These are phyloP conservation scores for Athripsodes cinereus DNA, from an alignment of 2,888 invertebrate species.

Conservation along the genomic window DNA sequence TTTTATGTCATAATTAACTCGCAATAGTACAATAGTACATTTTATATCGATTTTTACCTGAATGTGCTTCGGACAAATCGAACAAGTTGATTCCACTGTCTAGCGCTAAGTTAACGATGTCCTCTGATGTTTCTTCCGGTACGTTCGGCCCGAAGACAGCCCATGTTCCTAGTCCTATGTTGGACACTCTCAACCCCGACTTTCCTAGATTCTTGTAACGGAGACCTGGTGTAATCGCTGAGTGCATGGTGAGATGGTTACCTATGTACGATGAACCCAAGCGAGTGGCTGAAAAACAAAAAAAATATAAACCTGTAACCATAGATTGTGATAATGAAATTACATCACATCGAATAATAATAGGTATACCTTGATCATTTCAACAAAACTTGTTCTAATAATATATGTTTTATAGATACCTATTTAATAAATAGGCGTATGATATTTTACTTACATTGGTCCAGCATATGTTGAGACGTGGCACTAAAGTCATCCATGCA, in stretches of 20 bases:
- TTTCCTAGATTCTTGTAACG: constrained; percentile 92
- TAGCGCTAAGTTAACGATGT: constrained; percentile 85
- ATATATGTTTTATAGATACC: background rate
- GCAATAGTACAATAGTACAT: too few relatives aligned
- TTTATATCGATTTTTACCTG: constrained; percentile 45
- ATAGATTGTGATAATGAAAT: too few relatives aligned
- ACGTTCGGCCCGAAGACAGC: constrained; percentile 74
- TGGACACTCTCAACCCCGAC: constrained; percentile 90
- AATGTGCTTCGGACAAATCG: constrained; percentile 92
- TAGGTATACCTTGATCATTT: too few relatives aligned
- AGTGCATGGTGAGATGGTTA: constrained; percentile 56
- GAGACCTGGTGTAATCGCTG: constrained; percentile 72
- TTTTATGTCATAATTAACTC: too few relatives aligned
- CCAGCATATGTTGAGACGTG: constrained; percentile 49
- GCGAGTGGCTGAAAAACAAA: constrained; percentile 35
- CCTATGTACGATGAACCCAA: constrained; percentile 50
- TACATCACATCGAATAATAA: too few relatives aligned
- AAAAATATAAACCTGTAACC: too few relatives aligned
- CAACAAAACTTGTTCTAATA: background rate
- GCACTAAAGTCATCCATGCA: constrained; percentile 92
- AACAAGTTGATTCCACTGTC: constrained; percentile 96
- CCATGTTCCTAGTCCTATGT: constrained; percentile 92
- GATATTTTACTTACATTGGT: constrained; percentile 39
- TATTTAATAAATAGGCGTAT: background rate
- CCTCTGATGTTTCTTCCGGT: constrained; percentile 81